Evolutionary conservation across 2,888 invertebrate genomes (phyloP).

Genomic region (Cosmia trapezina): DNA sequence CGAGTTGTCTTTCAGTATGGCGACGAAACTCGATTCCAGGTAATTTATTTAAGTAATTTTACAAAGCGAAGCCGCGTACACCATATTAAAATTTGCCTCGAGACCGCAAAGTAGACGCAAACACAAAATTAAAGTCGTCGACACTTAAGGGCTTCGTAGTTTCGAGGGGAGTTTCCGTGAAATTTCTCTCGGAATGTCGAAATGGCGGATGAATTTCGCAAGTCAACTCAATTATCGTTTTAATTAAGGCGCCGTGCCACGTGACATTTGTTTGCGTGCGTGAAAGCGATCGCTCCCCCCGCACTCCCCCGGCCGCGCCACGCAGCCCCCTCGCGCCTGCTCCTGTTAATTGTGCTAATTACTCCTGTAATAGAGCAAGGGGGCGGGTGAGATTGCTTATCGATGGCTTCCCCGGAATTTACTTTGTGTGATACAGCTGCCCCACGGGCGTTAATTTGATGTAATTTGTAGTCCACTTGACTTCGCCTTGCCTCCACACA

Average conservation of each 20-base stretch:
- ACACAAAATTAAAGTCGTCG: constrained; percentile 90
- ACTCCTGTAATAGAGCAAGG: constrained; percentile 90
- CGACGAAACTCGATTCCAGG: constrained; percentile 82
- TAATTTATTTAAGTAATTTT: constrained; percentile 88
- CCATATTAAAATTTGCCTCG: constrained; percentile 88
- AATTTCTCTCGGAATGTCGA: constrained; percentile 89
- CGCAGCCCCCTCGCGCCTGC: constrained; percentile 71
- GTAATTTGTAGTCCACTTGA: constrained; percentile 72
- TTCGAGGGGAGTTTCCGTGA: constrained; percentile 87
- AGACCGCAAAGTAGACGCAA: constrained; percentile 89
- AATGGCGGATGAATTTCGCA: constrained; percentile 90
- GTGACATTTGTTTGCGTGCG: constrained; percentile 91
- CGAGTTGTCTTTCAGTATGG: constrained; percentile 74
- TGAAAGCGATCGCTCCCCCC: constrained; percentile 86
- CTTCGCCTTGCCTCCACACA: constrained; percentile 22
- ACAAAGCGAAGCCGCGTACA: constrained; percentile 84
- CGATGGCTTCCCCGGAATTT: constrained; percentile 86
- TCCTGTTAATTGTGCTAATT: constrained; percentile 91
- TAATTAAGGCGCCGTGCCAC: constrained; percentile 90
- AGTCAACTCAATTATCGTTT: constrained; percentile 91
- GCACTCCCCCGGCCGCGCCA: constrained; percentile 59
- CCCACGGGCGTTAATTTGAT: constrained; percentile 75
- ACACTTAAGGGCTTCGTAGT: constrained; percentile 89
- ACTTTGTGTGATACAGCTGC: constrained; percentile 82
- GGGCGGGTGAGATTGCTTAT: constrained; percentile 89